Base-by-base conservation (phyloP, 1,140 invertebrate species). In the Cyclina sinensis region DNA sequence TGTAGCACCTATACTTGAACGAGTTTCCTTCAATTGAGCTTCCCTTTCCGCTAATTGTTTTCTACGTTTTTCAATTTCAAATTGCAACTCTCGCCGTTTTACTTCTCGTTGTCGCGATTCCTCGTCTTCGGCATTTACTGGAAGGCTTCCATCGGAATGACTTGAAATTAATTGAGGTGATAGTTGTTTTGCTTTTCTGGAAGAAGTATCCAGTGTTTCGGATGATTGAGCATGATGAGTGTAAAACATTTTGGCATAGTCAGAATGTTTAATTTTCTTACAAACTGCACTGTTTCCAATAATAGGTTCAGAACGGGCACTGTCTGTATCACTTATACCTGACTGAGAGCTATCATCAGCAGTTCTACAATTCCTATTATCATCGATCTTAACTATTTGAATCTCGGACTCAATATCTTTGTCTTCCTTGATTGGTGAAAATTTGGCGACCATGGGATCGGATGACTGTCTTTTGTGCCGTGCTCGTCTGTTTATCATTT, bases 51-150 rank as follows among this genome's bases (percentile, higher is more conserved):
- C 78, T n/a, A 97, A 96, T 91, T 97, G 96, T 85, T 96, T 96
- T 76, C 97, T 95, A 4, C 97, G 93, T 46, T 97, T 95, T 5
- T 97, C 96, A 83, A 97, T 97, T 94, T 97, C 97, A 16, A 96
- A 96, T 92, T 97, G 97, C 65, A 97, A 96, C 89, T 96, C 96
- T 18, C 96, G 96, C 89, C 97, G 97, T 91, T 97, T 97, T 90
- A 97, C 96, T 92, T 97, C 97, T 3, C 92, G 86, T 12, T 83
- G 80, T 80, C 89, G 51, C 1, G 90, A 92, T 70, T 86, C 86
- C 51, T 94, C 93, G 37, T 94, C 93, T 65, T 92, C 93, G 0
- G 91, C 89, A 83, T 90, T 86, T 27, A 90, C 46, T 21, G 91
- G 91, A 35, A 92, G 43, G 62, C 90, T 87, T 12, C 89, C 86